A percentile compares a stretch with the other conserved stretches of the same genome.
Conservation (phyloP, 2,888 invertebrate genomes). For the Alloscopus bannaensis region DNA sequence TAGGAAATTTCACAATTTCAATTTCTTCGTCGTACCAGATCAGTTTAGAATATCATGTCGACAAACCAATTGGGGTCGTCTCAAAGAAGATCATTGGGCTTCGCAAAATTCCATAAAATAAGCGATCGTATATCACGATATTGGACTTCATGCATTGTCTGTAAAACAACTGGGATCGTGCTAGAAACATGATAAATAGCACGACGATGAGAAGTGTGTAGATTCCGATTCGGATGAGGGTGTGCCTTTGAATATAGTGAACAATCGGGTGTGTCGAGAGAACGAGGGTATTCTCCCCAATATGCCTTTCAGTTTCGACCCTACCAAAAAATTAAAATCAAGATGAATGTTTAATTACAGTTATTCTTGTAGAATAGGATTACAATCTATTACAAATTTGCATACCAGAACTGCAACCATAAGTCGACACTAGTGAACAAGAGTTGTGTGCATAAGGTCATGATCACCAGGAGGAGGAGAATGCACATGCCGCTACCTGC, state of each 20-base stretch:
- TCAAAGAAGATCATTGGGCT: constrained; percentile 93
- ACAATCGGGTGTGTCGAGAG: background rate
- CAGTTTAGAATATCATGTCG: no score
- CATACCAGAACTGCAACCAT: constrained; percentile 86
- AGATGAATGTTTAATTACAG: background rate
- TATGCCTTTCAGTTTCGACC: background rate
- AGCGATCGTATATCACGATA: constrained; percentile 85
- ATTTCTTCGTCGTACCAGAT: background rate
- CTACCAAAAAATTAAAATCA: constrained; percentile 69
- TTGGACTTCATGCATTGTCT: constrained; percentile 88
- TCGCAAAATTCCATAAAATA: constrained; percentile 88
- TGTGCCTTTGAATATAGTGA: background rate
- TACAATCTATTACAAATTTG: background rate
- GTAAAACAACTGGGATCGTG: constrained; percentile 84
- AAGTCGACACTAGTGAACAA: constrained; percentile 84
- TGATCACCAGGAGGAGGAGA: constrained; percentile 78
- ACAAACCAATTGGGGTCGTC: constrained; percentile 90
- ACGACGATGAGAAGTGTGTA: constrained; percentile 75
- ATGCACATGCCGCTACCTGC: constrained; percentile 81
- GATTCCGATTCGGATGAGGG: constrained; percentile 73
- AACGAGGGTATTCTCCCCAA: background rate
- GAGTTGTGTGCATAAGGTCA: constrained; percentile 82
- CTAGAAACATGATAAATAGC: constrained; percentile 79
- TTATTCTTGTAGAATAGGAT: background rate
- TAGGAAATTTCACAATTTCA: constrained; percentile 73